Evolutionary conservation across 1,140 invertebrate species (phyloP), one percentile per base, ranked within the genome.

Genomic region (Megathymus violae): DNA sequence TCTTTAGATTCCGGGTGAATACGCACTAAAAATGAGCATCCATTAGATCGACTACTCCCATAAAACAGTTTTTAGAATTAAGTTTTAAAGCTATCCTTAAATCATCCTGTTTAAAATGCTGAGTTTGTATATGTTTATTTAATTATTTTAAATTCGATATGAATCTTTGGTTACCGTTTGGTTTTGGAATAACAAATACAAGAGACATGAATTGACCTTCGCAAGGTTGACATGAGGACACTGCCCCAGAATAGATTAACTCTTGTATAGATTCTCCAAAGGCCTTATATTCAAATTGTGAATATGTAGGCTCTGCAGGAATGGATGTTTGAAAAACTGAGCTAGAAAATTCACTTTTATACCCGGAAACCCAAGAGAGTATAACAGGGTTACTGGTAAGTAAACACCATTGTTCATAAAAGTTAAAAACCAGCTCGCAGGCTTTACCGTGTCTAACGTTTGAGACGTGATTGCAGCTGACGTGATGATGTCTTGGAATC

Each of bases 81-180:
- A 58, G 13, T 41, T 27, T 34, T 1, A 4, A 1, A 3, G 27
- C 27, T 31, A 6, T 31, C 7, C 27, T 31, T 3, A 31, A 31
- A 31, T 31, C 27, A 1, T 31, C 27, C 7, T 4, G 7, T 31
- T 31, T 31, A 31, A 31, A 31, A 31, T 31, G 27, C 7, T 31
- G 27, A 31, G 7, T 31, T 5, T 3, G 7, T 4, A 68, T 48
- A 17, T 34, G 65, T 60, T 62, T 64, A 38, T 71, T 71, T 43
- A 68, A 38, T 13, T 11, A 9, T 38, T 47, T 47, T 11, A 60
- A 46, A 38, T 60, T 48, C 9, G 47, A 13, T 48, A 60, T 40
- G n/a, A 60, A 47, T 7, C 56, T 22, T 3, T 14, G 47, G 34
- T 64, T 64, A 4, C 65, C 72, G 40, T 71, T 71, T 40, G 62